Percentiles rank a stretch among this genome's conserved stretches.
phyloP scores from a whole-genome alignment of 1,140 invertebrate species.

The Aphidius ervi region DNA sequence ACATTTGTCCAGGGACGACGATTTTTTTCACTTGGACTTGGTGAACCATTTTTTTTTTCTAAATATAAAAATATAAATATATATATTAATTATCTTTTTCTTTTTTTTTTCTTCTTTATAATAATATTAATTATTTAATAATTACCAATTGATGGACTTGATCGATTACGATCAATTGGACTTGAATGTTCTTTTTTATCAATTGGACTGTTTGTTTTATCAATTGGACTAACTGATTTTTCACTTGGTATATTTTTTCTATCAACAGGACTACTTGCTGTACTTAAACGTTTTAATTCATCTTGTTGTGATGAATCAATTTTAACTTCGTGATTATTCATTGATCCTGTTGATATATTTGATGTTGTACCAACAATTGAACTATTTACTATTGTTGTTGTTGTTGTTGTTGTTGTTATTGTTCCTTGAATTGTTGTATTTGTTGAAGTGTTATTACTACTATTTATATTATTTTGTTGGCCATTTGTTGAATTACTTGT shows the following conservation, averaged over 20 bases:
- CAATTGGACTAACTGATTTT: slow-evolving; percentile 47
- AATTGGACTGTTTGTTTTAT: slow-evolving; percentile 42
- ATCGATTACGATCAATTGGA: slow-evolving; percentile 38
- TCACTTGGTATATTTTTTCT: slow-evolving; percentile 49
- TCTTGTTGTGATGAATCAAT: slow-evolving; percentile 40
- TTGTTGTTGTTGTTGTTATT: slow-evolving; percentile 33
- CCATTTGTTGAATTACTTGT: slow-evolving; percentile 26
- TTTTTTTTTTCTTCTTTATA: too few relatives aligned
- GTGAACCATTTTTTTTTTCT: slow-evolving; percentile 45
- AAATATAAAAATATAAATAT: slow-evolving; percentile 4
- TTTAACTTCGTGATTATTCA: slow-evolving; percentile 30
- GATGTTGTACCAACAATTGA: slow-evolving; percentile 18
- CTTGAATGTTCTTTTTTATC: slow-evolving; percentile 45
- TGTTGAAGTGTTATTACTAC: slow-evolving; percentile 16
- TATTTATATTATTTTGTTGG: slow-evolving; percentile 31
- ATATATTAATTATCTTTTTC: background rate
- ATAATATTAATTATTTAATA: background rate
- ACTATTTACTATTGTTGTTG: slow-evolving; percentile 19
- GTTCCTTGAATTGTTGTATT: too few relatives aligned
- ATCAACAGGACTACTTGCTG: slow-evolving; percentile 46
- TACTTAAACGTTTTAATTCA: slow-evolving; percentile 40
- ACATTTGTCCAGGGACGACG: slow-evolving; percentile 41
- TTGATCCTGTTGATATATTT: slow-evolving; percentile 27
- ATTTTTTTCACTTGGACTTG: slow-evolving; percentile 45
- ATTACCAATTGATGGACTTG: slow-evolving; percentile 43